phyloP scores from a whole-genome alignment of 2,888 invertebrate species.

The Coelogynopora nodosa region DNA sequence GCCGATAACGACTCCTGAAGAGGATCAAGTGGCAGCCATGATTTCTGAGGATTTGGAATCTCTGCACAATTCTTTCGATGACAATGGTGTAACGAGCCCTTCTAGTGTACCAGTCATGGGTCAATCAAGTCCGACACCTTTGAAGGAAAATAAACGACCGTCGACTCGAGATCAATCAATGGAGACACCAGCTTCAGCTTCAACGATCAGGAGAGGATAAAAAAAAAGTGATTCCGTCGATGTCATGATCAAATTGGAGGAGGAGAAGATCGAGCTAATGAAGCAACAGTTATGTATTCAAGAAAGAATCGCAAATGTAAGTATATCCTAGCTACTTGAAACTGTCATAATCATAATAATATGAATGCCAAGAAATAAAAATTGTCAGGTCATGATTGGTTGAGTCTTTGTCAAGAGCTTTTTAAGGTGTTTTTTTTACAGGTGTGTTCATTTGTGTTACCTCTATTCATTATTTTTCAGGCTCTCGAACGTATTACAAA shows the following conservation, averaged over 20 bases:
- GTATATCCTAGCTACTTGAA: too few relatives aligned
- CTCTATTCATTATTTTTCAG: too few relatives aligned
- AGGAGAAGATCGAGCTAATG: not conserved
- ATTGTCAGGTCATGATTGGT: too few relatives aligned
- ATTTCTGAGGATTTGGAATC: not conserved
- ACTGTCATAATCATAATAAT: too few relatives aligned
- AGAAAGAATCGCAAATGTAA: not conserved
- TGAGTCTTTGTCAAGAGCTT: not conserved
- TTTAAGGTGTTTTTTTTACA: not conserved
- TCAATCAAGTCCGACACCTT: too few relatives aligned
- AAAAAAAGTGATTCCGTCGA: not conserved
- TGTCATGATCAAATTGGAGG: not conserved
- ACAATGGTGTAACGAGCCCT: too few relatives aligned
- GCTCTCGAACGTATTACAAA: too few relatives aligned
- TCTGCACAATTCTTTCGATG: not conserved
- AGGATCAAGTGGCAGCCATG: not conserved
- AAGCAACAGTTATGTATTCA: not conserved
- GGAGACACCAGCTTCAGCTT: not conserved
- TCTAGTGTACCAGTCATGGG: too few relatives aligned
- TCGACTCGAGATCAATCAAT: too few relatives aligned
- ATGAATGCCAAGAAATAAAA: too few relatives aligned
- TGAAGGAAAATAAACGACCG: too few relatives aligned
- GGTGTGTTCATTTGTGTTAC: too few relatives aligned
- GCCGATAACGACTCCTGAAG: not conserved
- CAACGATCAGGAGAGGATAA: not conserved